Conservation (phyloP, 2,797 vertebrate species). For the Gymnothorax javanicus region DNA sequence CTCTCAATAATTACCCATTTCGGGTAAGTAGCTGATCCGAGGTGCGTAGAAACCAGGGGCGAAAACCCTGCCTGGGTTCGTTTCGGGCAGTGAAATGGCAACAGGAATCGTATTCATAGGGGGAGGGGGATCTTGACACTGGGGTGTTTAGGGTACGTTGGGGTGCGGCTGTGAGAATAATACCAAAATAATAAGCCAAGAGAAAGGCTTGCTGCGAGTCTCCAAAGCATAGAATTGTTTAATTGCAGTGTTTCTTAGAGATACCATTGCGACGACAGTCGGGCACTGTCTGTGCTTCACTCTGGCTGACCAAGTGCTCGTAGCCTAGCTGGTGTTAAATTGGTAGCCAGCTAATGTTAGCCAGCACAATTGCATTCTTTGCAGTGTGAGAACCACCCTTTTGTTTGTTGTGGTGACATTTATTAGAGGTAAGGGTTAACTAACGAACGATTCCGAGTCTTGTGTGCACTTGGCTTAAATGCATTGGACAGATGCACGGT, state of each 20-base stretch:
- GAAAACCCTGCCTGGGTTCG: constrained; percentile 66
- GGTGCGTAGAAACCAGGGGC: constrained; percentile 75
- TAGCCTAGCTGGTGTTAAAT: neutral
- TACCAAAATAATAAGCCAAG: constrained; percentile 25
- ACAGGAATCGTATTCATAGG: constrained; percentile 62
- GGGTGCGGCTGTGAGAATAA: constrained; percentile 59
- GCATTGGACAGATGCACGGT: neutral
- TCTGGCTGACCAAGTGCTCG: constrained; percentile 31
- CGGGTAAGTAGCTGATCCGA: constrained; percentile 64
- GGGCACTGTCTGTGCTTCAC: constrained; percentile 48
- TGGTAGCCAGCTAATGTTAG: neutral
- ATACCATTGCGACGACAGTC: constrained; percentile 11
- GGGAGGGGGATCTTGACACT: constrained; percentile 59
- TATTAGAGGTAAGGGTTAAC: neutral
- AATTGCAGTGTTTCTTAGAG: constrained; percentile 21
- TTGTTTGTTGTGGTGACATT: constrained; percentile 2
- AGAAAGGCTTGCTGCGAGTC: neutral
- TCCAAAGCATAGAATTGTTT: constrained; percentile 24
- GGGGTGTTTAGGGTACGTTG: constrained; percentile 45
- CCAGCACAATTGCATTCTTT: constrained; percentile 16
- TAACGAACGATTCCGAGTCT: neutral
- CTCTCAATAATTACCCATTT: constrained; percentile 79
- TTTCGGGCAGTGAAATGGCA: constrained; percentile 52
- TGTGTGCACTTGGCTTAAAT: neutral
- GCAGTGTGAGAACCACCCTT: neutral